Percentiles rank a stretch among this genome's conserved stretches.
Conservation (phyloP, 2,888 invertebrate genomes). For the Sclerodermus sp. region DNA sequence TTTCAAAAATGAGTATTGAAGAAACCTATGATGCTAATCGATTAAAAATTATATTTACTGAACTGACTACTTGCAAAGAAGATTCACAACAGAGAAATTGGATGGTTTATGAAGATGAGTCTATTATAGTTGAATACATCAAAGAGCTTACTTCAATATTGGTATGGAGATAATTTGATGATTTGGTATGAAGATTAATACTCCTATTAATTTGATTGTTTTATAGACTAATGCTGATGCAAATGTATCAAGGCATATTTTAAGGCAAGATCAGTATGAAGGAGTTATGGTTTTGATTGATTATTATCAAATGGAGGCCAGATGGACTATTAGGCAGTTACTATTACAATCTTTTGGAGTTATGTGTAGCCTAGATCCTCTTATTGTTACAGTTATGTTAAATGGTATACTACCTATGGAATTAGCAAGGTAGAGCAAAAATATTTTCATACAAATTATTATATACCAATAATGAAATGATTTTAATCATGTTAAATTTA, state of each 20-base stretch:
- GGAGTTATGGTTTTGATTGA: constrained; percentile 83
- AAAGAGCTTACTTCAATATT: constrained; percentile 80
- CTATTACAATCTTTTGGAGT: constrained; percentile 84
- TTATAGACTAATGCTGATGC: constrained; percentile 88
- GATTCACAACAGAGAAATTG: constrained; percentile 95
- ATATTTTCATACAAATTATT: neutral
- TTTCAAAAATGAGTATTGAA: constrained; percentile 71
- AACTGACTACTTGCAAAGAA: constrained; percentile 86
- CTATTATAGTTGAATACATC: constrained; percentile 82
- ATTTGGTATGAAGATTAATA: constrained; percentile 6
- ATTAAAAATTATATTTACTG: constrained; percentile 79
- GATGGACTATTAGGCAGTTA: constrained; percentile 82
- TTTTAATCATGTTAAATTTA: neutral
- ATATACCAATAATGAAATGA: neutral
- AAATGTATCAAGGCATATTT: constrained; percentile 80
- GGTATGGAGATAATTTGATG: too few relatives aligned
- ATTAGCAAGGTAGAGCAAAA: constrained; percentile 70
- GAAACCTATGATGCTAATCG: constrained; percentile 83
- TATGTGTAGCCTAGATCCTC: constrained; percentile 82
- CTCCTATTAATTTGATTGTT: too few relatives aligned
- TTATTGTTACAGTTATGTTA: constrained; percentile 79
- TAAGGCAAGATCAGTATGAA: constrained; percentile 81
- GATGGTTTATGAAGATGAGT: constrained; percentile 93
- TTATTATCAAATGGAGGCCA: constrained; percentile 95
- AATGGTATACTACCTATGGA: constrained; percentile 89